Conservation (phyloP, 2,888 invertebrate genomes). For the Lycaena phlaeas region DNA sequence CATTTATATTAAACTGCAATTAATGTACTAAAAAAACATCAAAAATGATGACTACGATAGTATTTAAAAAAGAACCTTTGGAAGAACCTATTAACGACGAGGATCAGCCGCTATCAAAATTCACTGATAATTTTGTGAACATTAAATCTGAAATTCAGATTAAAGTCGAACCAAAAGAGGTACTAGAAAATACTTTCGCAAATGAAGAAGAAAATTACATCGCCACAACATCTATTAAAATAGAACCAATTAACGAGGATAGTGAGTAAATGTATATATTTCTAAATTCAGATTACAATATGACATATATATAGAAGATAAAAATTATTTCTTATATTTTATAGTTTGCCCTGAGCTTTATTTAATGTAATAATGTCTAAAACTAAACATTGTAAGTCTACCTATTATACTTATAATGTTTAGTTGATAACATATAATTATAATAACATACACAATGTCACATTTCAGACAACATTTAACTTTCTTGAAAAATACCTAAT, state of each 20-base stretch:
- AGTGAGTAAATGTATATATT: background rate
- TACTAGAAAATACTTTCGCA: background rate
- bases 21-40: background rate
- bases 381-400: too few relatives aligned
- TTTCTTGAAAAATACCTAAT: too few relatives aligned
- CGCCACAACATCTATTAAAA: constrained; percentile 1
- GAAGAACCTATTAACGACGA: background rate
- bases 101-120: background rate
- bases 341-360: too few relatives aligned
- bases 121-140: constrained; percentile 11
- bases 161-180: constrained; percentile 13
- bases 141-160: constrained; percentile 12
- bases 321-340: too few relatives aligned
- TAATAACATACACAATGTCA: too few relatives aligned
- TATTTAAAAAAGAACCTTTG: constrained; percentile 11
- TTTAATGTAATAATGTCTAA: too few relatives aligned
- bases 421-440: too few relatives aligned
- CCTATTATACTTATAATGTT: too few relatives aligned
- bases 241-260: background rate
- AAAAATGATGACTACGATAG: background rate
- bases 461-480: too few relatives aligned
- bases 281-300: too few relatives aligned
- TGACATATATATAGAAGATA: too few relatives aligned
- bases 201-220: background rate
- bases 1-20: background rate